Base-by-base conservation (phyloP, 2,797 vertebrate genomes). In the Urocyon cinereoargenteus region DNA sequence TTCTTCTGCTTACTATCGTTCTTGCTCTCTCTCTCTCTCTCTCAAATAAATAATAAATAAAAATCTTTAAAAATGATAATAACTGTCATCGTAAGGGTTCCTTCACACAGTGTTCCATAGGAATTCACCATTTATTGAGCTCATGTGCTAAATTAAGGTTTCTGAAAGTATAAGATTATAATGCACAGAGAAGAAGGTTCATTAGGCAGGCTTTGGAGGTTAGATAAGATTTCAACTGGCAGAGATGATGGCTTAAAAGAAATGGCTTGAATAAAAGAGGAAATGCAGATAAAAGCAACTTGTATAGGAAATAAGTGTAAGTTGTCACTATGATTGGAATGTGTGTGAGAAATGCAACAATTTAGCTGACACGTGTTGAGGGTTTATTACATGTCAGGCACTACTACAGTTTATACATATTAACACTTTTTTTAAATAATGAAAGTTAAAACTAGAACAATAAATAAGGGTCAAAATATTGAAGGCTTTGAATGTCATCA, bases 391-490 rank as follows among this genome's bases (percentile, higher is more conserved):
- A 62, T 72, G 36, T 19, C 26, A 70, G 61, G 18, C 11, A 86
- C 28, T 40, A 55, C 49, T 49, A 78, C 18, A 45, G 10, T 68
- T 61, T 34, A 75, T 3, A 75, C 21, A 12, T 79, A 93, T 64
- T 87, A 70, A 57, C 40, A 84, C 24, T 79, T 90, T 73, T 21
- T 26, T 13, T 82, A 95, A 95, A 78, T 87, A 68, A 86, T 31
- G 53, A 77, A 83, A 87, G 18, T 51, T 77, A 85, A 82, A 93
- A 26, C 13, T 70, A 88, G 22, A 72, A 84, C 70, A 82, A 75
- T 70, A 70, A 94, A 53, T 24, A 75, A n/a, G n/a, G 11, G 34
- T 86, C n/a, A 83, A 92, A 82, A 87, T 57, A 36, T n/a, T 26
- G 53, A 87, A 55, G 14, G 21, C 14, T 66, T 36, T 79, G 26